Percentiles rank a stretch among this genome's conserved stretches.
Conservation (phyloP, 2,113 vertebrate species). For the Syngnathus typhle region DNA sequence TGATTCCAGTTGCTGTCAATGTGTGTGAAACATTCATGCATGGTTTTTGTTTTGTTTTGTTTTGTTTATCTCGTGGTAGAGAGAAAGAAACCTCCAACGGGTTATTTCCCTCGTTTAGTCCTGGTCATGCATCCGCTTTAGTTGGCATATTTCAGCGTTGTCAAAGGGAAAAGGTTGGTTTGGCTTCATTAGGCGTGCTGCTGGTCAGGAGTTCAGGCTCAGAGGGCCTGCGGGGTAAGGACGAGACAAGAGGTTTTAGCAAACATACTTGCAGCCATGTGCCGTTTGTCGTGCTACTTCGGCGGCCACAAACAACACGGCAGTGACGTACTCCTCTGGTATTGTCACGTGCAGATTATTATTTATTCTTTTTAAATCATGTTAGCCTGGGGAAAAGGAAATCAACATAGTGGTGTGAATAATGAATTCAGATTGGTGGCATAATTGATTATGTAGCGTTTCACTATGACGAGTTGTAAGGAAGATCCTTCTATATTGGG, state of each 20-base stretch:
- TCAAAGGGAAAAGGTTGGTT: background rate
- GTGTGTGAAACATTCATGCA: background rate
- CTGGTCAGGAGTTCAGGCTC: background rate
- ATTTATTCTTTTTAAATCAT: too few species aligned
- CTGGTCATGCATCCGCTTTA: background rate
- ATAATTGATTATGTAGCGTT: background rate
- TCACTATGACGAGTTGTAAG: background rate
- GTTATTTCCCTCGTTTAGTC: background rate
- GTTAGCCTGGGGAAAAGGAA: background rate
- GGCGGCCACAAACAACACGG: background rate
- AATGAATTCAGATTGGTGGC: background rate
- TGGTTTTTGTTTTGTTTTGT: too few species aligned
- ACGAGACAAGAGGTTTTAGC: background rate
- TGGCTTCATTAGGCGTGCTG: background rate
- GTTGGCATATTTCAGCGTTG: background rate
- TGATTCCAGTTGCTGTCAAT: background rate
- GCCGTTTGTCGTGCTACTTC: background rate
- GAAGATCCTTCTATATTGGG: background rate
- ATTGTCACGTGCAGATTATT: background rate
- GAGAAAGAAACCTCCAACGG: background rate
- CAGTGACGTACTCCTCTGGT: background rate
- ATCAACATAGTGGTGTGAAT: background rate
- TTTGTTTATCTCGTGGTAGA: background rate
- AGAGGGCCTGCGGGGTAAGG: background rate
- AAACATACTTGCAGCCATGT: background rate